Conservation (phyloP, 1,140 invertebrate genomes). For the Stegodyphus dumicola region DNA sequence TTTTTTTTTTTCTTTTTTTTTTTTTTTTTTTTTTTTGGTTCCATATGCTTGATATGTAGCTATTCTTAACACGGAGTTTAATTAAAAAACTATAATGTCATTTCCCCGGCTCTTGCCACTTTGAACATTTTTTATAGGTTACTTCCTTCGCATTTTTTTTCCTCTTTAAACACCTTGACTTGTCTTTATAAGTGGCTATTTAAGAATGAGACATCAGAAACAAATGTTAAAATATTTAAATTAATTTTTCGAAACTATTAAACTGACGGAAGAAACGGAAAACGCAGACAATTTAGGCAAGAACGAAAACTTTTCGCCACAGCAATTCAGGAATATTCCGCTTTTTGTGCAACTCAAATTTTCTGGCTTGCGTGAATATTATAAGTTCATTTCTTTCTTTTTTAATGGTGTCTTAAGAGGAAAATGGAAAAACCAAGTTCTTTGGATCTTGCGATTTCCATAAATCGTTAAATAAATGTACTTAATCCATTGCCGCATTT, state of each 20-base stretch:
- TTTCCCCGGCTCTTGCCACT: slow-evolving; percentile 20
- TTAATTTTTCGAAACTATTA: slow-evolving; percentile 58
- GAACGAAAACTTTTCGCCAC: slow-evolving; percentile 32
- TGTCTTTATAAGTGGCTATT: slow-evolving; percentile 1
- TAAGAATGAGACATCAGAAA: slow-evolving; percentile 59
- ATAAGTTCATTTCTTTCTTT: slow-evolving; percentile 47
- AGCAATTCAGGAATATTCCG: slow-evolving; percentile 28
- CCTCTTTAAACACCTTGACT: slow-evolving; percentile 41
- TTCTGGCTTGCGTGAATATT: slow-evolving; percentile 30
- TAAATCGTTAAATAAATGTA: slow-evolving; percentile 59
- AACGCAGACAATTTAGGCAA: slow-evolving; percentile 22
- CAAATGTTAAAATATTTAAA: slow-evolving; percentile 60
- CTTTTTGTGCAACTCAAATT: slow-evolving; percentile 31
- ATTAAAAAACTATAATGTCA: slow-evolving; percentile 60
- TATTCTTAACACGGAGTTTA: slow-evolving; percentile 53
- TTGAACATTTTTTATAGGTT: slow-evolving; percentile 20
- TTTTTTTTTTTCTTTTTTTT: slow-evolving; percentile 24
- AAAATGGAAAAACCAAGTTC: slow-evolving; percentile 46
- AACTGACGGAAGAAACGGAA: slow-evolving; percentile 34
- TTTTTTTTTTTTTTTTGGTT: slow-evolving; percentile 27
- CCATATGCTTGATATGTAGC: slow-evolving; percentile 50
- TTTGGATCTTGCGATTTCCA: slow-evolving; percentile 33
- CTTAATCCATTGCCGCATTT: slow-evolving; percentile 34
- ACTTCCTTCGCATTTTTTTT: slow-evolving; percentile 16
- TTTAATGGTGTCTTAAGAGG: slow-evolving; percentile 43